Conservation (phyloP, 1,140 invertebrate genomes). For the Ceratosolen fusciceps region DNA sequence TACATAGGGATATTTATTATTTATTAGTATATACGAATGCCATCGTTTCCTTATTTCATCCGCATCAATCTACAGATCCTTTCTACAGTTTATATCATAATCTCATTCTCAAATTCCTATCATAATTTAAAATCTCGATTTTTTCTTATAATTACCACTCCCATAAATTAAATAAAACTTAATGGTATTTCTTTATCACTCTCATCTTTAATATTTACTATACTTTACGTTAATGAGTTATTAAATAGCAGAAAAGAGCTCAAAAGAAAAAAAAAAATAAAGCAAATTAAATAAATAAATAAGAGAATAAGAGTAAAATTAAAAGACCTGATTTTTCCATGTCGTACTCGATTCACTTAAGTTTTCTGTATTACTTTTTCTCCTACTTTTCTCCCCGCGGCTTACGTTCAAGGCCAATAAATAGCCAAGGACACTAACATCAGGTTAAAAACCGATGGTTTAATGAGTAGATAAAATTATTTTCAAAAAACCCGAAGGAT, state of each 20-base stretch:
- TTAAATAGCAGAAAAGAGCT: neutral
- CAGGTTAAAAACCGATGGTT: neutral
- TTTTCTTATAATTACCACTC: conserved; percentile 14
- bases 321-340: neutral
- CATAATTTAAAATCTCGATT: conserved; percentile 15
- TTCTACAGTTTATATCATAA: conserved; percentile 16
- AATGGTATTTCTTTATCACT: conserved; percentile 18
- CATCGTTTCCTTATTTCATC: neutral
- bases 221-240: conserved; percentile 14
- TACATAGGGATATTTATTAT: neutral
- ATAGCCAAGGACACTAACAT: neutral
- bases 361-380: neutral
- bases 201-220: conserved; percentile 19
- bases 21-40: neutral
- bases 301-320: neutral
- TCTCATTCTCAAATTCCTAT: conserved; percentile 14
- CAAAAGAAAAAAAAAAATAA: neutral
- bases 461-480: neutral
- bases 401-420: neutral
- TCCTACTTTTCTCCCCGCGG: neutral
- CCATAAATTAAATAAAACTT: conserved; percentile 17
- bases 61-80: conserved; percentile 3
- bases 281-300: neutral
- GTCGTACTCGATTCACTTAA: neutral
- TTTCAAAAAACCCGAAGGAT: neutral